phyloP scores from a whole-genome alignment of 2,888 invertebrate genomes.

The Apodemia duryi region DNA sequence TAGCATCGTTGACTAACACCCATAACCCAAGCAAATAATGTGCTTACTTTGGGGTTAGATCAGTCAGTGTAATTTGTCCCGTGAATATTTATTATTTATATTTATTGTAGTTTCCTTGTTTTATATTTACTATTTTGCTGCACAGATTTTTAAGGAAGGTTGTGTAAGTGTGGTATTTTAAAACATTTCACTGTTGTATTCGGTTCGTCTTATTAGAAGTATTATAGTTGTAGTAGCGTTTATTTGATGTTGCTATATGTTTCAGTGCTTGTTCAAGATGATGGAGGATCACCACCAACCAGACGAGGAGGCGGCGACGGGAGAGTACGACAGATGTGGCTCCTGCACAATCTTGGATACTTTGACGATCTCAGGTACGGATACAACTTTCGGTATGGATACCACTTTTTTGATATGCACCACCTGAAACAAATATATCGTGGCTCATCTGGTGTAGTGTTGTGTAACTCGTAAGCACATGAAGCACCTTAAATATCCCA shows the following conservation, averaged over 20 bases:
- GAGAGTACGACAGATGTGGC: slow-evolving; percentile 33
- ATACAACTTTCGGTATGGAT: slow-evolving; percentile 48
- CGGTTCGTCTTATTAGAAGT: neutral
- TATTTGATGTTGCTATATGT: neutral
- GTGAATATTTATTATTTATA: too few relatives aligned
- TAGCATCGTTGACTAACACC: too few relatives aligned
- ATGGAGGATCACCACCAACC: slow-evolving; percentile 46
- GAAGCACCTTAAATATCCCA: too few relatives aligned
- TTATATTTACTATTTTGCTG: too few relatives aligned
- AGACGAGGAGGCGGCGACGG: slow-evolving; percentile 30
- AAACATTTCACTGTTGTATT: too few relatives aligned
- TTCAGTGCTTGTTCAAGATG: neutral
- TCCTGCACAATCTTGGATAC: slow-evolving; percentile 42
- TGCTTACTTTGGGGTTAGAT: too few relatives aligned
- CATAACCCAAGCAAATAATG: too few relatives aligned
- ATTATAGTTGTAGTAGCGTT: neutral
- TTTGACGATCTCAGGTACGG: slow-evolving; percentile 45
- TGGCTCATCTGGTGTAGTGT: neutral
- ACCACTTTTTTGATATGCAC: slow-evolving; percentile 46
- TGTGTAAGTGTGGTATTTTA: too few relatives aligned
- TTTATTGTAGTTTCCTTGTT: too few relatives aligned
- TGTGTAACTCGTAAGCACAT: too few relatives aligned
- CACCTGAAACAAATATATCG: slow-evolving; percentile 30
- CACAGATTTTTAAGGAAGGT: too few relatives aligned
- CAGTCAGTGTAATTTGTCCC: too few relatives aligned